Evolutionary conservation across 23 tunicate species (phyloP).

Genomic region (Oikopleura vanhoeffeni): DNA sequence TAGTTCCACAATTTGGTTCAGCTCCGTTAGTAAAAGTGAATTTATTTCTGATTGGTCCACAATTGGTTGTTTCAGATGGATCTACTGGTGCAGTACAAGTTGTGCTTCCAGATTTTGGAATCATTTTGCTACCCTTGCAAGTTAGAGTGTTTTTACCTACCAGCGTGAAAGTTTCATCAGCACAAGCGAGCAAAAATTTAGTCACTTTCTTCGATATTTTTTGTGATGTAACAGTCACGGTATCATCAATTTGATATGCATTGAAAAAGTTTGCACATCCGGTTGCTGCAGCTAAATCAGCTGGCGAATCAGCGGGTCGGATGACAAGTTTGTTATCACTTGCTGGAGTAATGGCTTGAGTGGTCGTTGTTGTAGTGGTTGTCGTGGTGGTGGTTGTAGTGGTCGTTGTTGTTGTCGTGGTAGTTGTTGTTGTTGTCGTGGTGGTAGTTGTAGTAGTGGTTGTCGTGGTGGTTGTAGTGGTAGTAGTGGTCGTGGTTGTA

Average conservation of each 20-base stretch:
- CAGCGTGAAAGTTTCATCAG: neutral
- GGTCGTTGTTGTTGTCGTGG: constrained; percentile 7
- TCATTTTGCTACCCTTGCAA: neutral
- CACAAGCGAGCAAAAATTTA: neutral
- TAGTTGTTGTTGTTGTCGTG: constrained; percentile 13
- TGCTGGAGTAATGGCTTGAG: neutral
- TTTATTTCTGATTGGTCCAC: neutral
- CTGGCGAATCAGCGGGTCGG: neutral
- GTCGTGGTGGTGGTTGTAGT: constrained; percentile 9
- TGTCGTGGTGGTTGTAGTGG: constrained; percentile 11
- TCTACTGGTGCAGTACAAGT: neutral
- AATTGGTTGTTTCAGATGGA: neutral
- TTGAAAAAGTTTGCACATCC: neutral
- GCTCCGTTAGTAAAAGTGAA: neutral
- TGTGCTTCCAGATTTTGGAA: neutral
- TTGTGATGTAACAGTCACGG: too few species aligned
- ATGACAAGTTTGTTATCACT: neutral
- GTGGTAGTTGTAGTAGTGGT: constrained; percentile 8
- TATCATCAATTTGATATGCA: too few species aligned
- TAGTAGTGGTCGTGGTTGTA: neutral
- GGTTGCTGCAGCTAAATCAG: neutral
- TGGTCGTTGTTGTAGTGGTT: constrained; percentile 5
- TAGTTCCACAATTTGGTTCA: neutral
- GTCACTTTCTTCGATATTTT: too few species aligned
- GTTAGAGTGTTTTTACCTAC: neutral